These are phyloP conservation scores for Schrankia costaestrigalis DNA, from an alignment of 2,888 invertebrate species.

Conservation along the genomic window DNA sequence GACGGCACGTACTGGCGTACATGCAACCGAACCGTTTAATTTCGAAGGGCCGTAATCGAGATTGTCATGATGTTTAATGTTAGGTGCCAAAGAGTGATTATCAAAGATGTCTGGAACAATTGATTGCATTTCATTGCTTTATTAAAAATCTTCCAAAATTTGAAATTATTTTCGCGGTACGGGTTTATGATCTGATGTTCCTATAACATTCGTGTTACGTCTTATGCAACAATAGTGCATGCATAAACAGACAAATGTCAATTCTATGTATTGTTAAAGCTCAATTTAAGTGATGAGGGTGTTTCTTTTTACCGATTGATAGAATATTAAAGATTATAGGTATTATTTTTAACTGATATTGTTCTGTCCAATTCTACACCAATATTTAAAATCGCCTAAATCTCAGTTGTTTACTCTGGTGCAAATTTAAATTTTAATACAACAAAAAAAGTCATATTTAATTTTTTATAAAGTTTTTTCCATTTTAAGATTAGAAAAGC, in stretches of 20 bases:
- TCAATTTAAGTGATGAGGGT: conserved; percentile 74
- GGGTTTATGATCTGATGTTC: conserved; percentile 80
- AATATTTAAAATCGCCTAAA: conserved; percentile 59
- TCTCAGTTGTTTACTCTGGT: conserved; percentile 61
- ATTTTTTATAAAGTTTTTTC: conserved; percentile 72
- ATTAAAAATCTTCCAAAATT: conserved; percentile 72
- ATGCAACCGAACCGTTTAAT: conserved; percentile 47
- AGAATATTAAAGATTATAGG: conserved; percentile 47
- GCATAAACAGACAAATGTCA: conserved; percentile 64
- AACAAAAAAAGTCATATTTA: conserved; percentile 70
- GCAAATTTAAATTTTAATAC: conserved; percentile 68
- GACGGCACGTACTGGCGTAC: conserved; percentile 35
- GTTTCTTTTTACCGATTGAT: conserved; percentile 66
- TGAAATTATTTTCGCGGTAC: conserved; percentile 71
- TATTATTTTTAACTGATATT: conserved; percentile 65
- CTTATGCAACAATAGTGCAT: conserved; percentile 59
- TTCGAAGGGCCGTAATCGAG: conserved; percentile 46
- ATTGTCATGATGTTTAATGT: conserved; percentile 58
- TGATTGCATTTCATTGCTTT: conserved; percentile 61
- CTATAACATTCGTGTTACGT: conserved; percentile 68
- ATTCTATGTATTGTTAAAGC: conserved; percentile 74
- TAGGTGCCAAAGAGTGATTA: conserved; percentile 80
- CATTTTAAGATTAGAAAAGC: conserved; percentile 66
- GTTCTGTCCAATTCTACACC: conserved; percentile 69
- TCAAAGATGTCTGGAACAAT: conserved; percentile 75